Base-by-base conservation (phyloP, 2,113 vertebrate species). In the Neotoma lepida region DNA sequence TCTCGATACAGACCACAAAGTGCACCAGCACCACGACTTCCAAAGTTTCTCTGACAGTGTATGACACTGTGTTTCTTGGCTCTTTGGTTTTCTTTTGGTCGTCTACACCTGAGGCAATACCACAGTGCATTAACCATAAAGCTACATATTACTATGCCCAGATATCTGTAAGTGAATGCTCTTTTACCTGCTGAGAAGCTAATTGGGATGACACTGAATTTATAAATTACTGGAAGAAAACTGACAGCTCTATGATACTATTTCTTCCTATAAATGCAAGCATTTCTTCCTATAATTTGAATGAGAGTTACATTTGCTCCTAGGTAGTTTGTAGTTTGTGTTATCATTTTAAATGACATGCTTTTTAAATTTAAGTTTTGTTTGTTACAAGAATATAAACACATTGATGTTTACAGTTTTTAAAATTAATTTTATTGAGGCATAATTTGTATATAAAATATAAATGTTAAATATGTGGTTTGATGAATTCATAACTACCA, bases 111-210 rank as follows among this genome's bases (percentile, higher is more conserved):
- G 14, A 86, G 26, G 46, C 66, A 91, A 86, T 46, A 86, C 28
- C 41, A 92, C 61, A 54, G 64, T 24, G 28, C 51, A 54, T 88
- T 63, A 92, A 80, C 64, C 41, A 94, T 77, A 58, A 93, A 91
- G 73, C 10, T 70, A 71, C 10, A 71, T 17, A 61, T 28, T n/a
- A 26, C 15, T 68, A 68, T 35, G 4, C 51, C 90, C 56, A 66
- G 13, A 14, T 56, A 94, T 39, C 30, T 28, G 30, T 87, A 49
- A 82, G 80, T 44, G 26, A 95, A 78, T 92, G 92, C 66, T 33
- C 58, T 94, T 91, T 92, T 6, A 88, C 24, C 30, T 90, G 13
- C 58, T 86, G 39, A 4, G 12, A 95, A 58, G 93, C 95, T 96
- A 77, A 89, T 0, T 90, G 70, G 12, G 89, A 84, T 84, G 54